Evolutionary conservation across 2,113 vertebrate species (phyloP), one percentile per base, ranked within the genome.

Genomic region (Alaudala cheleensis): DNA sequence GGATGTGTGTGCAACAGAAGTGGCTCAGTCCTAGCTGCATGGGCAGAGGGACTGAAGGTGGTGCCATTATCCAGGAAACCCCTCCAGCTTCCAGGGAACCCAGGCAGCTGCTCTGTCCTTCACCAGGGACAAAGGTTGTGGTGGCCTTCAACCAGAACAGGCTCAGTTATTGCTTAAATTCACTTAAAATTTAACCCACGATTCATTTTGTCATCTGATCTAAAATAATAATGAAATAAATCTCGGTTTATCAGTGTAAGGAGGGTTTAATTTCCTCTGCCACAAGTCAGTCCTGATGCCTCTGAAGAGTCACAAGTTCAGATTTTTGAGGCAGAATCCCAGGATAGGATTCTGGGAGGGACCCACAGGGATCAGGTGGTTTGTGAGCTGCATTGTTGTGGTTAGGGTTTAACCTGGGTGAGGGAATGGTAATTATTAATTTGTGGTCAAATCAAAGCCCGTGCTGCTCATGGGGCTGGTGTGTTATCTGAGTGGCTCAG

Each of bases 291-390:
- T 14, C 33, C 64, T 31, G 42, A 29, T 45, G 61, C n/a, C 12
- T 11, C 56, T 45, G 16, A 33, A 9, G 1, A 26, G 18, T 3
- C 20, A 15, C 3, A 23, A 2, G 7, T 14, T 42, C 10, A 29
- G 67, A 14, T n/a, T 34, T 51, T 37, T 21, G 5, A 24, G 60
- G 64, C 44, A 50, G 61, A 34, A 50, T 4, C 25, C 37, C 60
- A 26, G 61, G 44, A 16, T 0, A 1, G 17, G 37, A 37, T 37
- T 37, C 33, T 21, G 20, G 67, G 17, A 7, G 28, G 50, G 25
- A 2, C 19, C 28, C 50, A 0, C 60, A 9, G 0, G 15, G 60
- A 4, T 17, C 13, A 4, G 7, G 2, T 7, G 37, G 6, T 28
- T 81, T 42, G 13, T 58, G 81, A 70, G 28, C 39, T 20, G 11